Conservation (phyloP, 2,797 vertebrate species). For the Pangasius mekongensis region DNA sequence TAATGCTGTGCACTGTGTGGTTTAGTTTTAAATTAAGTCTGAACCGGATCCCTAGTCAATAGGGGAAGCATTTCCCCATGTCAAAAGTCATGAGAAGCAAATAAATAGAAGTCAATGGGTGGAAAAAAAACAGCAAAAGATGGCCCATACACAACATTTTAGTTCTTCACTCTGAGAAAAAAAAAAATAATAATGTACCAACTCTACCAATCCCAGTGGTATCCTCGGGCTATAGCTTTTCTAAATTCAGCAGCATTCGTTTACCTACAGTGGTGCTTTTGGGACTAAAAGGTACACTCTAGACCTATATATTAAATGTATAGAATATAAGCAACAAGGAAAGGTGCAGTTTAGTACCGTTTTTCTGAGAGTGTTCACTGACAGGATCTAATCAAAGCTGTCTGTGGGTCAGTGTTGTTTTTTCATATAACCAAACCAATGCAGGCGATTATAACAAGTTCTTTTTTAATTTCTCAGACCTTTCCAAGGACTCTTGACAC, state of each 20-base stretch:
- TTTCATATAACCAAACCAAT: background rate
- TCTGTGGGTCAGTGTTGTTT: background rate
- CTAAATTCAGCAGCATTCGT: background rate
- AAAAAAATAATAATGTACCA: background rate
- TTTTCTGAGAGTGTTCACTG: background rate
- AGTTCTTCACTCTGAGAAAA: background rate
- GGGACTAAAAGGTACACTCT: background rate
- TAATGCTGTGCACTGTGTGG: background rate
- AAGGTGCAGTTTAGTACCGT: background rate
- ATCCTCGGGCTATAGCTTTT: background rate
- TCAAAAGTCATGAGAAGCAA: background rate
- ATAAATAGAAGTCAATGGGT: background rate
- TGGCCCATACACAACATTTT: background rate
- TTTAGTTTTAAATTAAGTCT: background rate
- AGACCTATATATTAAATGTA: background rate
- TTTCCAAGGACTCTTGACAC: background rate
- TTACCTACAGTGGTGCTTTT: background rate
- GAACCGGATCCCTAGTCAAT: background rate
- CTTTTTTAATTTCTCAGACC: slow-evolving; percentile 2
- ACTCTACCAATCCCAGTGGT: too few species aligned
- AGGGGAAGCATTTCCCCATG: background rate
- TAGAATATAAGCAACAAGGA: background rate
- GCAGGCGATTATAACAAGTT: background rate
- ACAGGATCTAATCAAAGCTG: background rate
- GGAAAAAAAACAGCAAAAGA: background rate